Evolutionary conservation across 2,797 vertebrate genomes (phyloP), one percentile per base, ranked within the genome.

Genomic region (Thunnus albacares): DNA sequence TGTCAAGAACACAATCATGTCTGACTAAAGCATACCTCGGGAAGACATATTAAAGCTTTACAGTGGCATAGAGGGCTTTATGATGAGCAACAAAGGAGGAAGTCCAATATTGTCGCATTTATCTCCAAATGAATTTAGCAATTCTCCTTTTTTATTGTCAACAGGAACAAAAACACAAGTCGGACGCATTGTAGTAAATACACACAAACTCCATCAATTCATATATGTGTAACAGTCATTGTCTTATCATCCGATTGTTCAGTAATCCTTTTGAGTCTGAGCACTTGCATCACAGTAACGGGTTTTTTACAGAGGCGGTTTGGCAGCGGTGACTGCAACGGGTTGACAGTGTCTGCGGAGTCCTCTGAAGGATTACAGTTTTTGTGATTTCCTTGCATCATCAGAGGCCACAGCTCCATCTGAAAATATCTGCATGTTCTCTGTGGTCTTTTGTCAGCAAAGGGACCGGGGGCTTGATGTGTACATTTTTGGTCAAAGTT

Each of bases 41-140:
- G 94, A 95, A 35, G 96, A 97, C 53, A 94, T 96, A 67, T 94
- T 95, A 70, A 96, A 95, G 82, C 93, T 97, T 53, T 97, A 95
- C 88, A 96, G 96, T 93, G 96, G 95, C 69, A 95, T 96, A 86
- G 5, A 55, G 20, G 3, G 12, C 0, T 51, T 43, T 26, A 5
- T 33, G 41, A 59, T 58, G 55, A 79, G 62, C 41, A 33, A 47
- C 60, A 30, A 24, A 11, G 6, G 17, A 2, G n/a, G 26, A 33
- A 8, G 11, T 12, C 22, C 6, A 2, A 8, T 49, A 51, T 65
- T 26, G 5, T 18, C 20, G 6, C n/a, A 2, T 67, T 68, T 12
- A 52, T 58, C n/a, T 20, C 67, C 8, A 59, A 61, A 52, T 33
- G 33, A 20, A 24, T 17, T 53, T 20, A 26, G 1, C 24, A 11